Percentiles rank a stretch among this genome's conserved stretches.
phyloP scores from a whole-genome alignment of 2,888 invertebrate genomes.

The Camponotus fellah region DNA sequence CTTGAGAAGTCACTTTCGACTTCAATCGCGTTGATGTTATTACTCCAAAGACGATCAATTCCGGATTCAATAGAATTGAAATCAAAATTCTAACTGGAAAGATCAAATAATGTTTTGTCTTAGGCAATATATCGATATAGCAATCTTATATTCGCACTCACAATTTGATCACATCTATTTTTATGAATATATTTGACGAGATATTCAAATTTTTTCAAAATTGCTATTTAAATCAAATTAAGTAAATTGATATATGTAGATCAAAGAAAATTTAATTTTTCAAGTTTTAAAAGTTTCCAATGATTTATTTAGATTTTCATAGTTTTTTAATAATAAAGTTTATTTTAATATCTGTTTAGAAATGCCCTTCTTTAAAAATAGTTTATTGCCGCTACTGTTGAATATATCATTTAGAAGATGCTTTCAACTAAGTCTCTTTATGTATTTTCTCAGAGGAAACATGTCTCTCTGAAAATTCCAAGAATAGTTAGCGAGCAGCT shows the following conservation, averaged over 20 bases:
- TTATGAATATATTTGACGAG: neutral
- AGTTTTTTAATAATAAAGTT: neutral
- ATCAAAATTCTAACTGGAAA: neutral
- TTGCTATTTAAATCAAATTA: neutral
- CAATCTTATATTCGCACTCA: neutral
- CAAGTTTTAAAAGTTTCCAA: neutral
- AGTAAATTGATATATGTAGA: neutral
- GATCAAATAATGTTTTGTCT: neutral
- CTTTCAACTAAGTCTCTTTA: neutral
- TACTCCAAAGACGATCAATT: slow-evolving; percentile 8
- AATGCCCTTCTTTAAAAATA: neutral
- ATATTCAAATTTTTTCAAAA: neutral
- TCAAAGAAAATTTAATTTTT: neutral
- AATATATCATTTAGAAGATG: slow-evolving; percentile 10
- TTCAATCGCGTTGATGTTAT: slow-evolving; percentile 8
- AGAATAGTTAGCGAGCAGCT: neutral
- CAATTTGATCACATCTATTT: neutral
- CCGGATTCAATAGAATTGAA: slow-evolving; percentile 4
- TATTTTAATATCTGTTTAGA: neutral
- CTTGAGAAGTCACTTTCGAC: slow-evolving; percentile 33
- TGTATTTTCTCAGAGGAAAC: neutral
- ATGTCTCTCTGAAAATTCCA: slow-evolving; percentile 13
- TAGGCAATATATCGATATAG: neutral
- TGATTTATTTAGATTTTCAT: neutral
- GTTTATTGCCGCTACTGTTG: neutral